phyloP scores from a whole-genome alignment of 2,888 invertebrate species.

The Chrysolina americana region DNA sequence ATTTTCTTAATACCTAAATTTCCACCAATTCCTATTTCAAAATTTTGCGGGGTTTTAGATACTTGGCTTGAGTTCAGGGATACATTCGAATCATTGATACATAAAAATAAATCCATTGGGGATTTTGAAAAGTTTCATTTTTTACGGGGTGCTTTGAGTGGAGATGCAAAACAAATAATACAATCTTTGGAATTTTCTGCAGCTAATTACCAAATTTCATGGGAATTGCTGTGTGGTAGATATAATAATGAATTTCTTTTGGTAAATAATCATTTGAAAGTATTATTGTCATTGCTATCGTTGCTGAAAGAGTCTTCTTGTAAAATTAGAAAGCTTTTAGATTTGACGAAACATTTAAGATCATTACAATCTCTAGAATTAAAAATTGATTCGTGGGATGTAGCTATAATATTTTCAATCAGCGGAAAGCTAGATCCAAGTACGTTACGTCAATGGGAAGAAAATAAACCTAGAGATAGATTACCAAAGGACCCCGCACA shows the following conservation, averaged over 20 bases:
- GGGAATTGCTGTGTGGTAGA: constrained; percentile 43
- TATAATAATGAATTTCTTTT: constrained; percentile 40
- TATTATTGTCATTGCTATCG: constrained; percentile 34
- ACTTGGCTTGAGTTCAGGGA: too few species aligned
- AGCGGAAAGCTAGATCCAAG: constrained; percentile 30
- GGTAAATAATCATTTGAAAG: constrained; percentile 43
- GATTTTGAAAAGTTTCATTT: constrained; percentile 44
- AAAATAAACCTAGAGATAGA: constrained; percentile 22
- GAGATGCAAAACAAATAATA: constrained; percentile 40
- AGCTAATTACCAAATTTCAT: constrained; percentile 41
- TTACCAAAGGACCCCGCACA: too few species aligned
- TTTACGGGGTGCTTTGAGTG: constrained; percentile 32
- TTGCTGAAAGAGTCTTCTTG: constrained; percentile 30
- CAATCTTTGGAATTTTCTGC: constrained; percentile 43
- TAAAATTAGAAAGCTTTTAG: constrained; percentile 33
- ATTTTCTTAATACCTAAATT: constrained; percentile 21
- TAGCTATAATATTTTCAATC: constrained; percentile 41
- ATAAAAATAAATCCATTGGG: too few species aligned
- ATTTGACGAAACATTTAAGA: constrained; percentile 42
- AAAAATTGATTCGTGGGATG: constrained; percentile 42
- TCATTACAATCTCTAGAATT: constrained; percentile 38
- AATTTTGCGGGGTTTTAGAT: constrained; percentile 35
- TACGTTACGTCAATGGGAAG: constrained; percentile 29
- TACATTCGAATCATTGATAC: too few species aligned
- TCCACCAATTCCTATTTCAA: constrained; percentile 33